Conservation (phyloP, 2,888 invertebrate genomes). For the Rutpela maculata region DNA sequence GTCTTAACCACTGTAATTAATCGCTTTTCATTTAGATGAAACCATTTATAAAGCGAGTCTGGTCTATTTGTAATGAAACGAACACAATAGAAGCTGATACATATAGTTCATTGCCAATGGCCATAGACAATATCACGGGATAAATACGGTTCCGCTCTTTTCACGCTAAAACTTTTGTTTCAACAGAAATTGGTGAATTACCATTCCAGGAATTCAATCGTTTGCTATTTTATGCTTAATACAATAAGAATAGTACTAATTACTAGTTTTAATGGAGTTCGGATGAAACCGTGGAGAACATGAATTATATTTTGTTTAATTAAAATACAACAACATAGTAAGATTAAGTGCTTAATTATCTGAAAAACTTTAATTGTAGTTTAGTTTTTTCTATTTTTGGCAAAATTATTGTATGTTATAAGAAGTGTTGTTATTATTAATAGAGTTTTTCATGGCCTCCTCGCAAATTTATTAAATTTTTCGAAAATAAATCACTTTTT, state of each 20-base stretch:
- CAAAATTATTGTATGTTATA: too few relatives aligned
- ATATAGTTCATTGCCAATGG: conserved; percentile 27
- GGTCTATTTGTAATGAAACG: conserved; percentile 12
- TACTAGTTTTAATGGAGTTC: background rate
- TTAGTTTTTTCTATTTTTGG: too few relatives aligned
- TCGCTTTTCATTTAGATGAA: conserved; percentile 39
- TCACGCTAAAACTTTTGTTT: conserved; percentile 3
- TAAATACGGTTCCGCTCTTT: conserved; percentile 3
- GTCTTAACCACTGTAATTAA: conserved; percentile 35
- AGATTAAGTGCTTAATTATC: too few relatives aligned
- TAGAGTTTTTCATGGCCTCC: too few relatives aligned
- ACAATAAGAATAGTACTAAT: background rate
- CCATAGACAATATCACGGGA: conserved; percentile 2
- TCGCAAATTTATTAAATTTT: too few relatives aligned
- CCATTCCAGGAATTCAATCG: background rate
- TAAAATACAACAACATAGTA: background rate
- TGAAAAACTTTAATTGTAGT: too few relatives aligned
- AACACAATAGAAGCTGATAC: conserved; percentile 25
- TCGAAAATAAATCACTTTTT: too few relatives aligned
- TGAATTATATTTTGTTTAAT: background rate
- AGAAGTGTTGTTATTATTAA: too few relatives aligned
- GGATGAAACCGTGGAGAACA: background rate
- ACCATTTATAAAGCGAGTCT: conserved; percentile 23
- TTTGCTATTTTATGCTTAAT: background rate
- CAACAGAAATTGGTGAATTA: background rate